Conservation (phyloP, 2,797 vertebrate species). For the Enteromius treurensis region DNA sequence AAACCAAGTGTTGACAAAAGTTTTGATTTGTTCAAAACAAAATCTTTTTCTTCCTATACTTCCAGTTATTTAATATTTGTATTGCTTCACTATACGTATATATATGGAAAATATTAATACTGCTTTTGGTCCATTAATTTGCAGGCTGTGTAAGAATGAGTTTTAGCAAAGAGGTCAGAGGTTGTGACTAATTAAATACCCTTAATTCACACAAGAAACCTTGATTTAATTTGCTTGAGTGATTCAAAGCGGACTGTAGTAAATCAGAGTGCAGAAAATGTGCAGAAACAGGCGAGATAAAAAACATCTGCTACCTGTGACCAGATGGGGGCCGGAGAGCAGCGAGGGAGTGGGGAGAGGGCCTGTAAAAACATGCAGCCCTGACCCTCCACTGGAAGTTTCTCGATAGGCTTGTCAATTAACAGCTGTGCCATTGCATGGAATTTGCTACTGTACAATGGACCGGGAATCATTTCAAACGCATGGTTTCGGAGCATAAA, state of each 20-base stretch:
- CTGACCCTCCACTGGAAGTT: conserved; percentile 64
- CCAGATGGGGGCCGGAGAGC: conserved; percentile 54
- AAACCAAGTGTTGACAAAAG: not conserved
- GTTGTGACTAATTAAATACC: conserved; percentile 80
- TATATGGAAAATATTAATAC: not conserved
- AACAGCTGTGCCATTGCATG: conserved; percentile 45
- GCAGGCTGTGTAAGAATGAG: conserved; percentile 68
- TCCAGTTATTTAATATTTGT: not conserved
- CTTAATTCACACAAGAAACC: conserved; percentile 77
- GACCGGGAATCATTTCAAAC: conserved; percentile 36
- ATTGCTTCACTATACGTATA: not conserved
- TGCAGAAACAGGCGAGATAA: conserved; percentile 73
- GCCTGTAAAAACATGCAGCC: conserved; percentile 60
- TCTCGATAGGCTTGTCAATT: conserved; percentile 62
- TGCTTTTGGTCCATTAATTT: conserved; percentile 23
- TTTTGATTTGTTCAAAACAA: too few relatives aligned
- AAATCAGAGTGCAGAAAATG: conserved; percentile 76
- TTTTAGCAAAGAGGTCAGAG: conserved; percentile 74
- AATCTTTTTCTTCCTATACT: not conserved
- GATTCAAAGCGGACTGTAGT: conserved; percentile 74
- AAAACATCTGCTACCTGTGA: conserved; percentile 78
- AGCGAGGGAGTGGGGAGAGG: conserved; percentile 58
- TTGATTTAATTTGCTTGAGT: conserved; percentile 78
- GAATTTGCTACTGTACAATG: conserved; percentile 28
- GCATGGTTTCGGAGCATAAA: conserved; percentile 21